These are phyloP conservation scores for Rachycentron canadum DNA, from an alignment of 2,797 vertebrate species.

Conservation along the genomic window DNA sequence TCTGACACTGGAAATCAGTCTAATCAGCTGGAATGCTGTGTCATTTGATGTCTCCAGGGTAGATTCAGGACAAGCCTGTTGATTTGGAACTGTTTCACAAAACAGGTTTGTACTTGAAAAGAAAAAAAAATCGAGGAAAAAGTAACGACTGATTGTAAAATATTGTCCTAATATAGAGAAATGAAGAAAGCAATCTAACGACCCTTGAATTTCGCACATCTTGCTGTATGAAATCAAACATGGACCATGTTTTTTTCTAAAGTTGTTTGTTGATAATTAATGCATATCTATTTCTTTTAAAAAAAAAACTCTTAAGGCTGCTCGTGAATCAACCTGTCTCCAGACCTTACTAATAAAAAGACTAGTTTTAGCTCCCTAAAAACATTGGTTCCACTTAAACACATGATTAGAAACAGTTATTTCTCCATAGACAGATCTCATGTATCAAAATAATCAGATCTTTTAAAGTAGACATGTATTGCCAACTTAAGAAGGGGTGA, in stretches of 20 bases:
- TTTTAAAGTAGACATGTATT: background rate
- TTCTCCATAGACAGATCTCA: background rate
- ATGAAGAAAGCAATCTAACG: slow-evolving; percentile 1
- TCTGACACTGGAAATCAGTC: slow-evolving; percentile 56
- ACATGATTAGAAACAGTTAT: background rate
- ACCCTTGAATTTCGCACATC: background rate
- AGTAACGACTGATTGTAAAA: background rate
- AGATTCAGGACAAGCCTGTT: slow-evolving; percentile 40
- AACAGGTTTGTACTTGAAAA: slow-evolving; percentile 23
- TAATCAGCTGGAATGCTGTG: slow-evolving; percentile 44
- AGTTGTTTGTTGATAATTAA: background rate
- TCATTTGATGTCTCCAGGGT: slow-evolving; percentile 35
- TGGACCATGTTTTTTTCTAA: background rate
- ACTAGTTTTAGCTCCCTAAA: background rate
- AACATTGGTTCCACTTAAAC: background rate
- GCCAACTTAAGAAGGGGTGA: background rate
- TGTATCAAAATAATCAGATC: background rate
- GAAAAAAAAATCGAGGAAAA: slow-evolving; percentile 22
- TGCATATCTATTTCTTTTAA: background rate
- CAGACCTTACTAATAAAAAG: background rate
- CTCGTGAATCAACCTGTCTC: background rate
- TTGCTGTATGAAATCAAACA: background rate
- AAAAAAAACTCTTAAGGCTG: background rate
- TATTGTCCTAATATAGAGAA: background rate
- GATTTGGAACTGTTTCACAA: slow-evolving; percentile 13